These are phyloP conservation scores for Invenusta paracnida DNA, from an alignment of 2,888 invertebrate genomes.

Conservation along the genomic window DNA sequence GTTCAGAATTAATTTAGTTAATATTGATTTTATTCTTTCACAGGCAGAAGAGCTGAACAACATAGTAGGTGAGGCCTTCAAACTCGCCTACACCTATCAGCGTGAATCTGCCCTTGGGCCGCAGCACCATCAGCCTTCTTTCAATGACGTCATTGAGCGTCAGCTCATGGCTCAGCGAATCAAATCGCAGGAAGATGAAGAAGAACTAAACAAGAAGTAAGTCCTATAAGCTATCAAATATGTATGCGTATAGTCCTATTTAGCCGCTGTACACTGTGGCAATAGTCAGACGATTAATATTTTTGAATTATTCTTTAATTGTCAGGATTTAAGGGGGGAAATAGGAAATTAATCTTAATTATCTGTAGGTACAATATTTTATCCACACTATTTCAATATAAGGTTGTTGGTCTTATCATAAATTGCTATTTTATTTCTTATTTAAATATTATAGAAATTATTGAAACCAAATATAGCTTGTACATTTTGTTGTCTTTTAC, in stretches of 20 bases:
- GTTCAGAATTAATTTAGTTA: not conserved
- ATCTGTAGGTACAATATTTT: no score
- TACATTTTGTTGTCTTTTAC: no score
- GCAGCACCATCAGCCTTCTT: slow-evolving; percentile 57
- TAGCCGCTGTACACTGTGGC: not conserved
- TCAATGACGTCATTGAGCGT: slow-evolving; percentile 41
- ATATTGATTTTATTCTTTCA: slow-evolving; percentile 51
- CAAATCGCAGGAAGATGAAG: not conserved
- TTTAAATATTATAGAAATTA: no score
- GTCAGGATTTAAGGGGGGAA: no score
- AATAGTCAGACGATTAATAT: not conserved
- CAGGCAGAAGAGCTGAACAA: slow-evolving; percentile 82
- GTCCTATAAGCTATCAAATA: not conserved
- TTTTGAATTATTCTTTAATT: no score
- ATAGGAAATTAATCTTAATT: no score
- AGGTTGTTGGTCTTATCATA: no score
- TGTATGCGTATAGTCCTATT: not conserved
- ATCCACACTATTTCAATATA: no score
- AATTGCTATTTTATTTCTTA: no score
- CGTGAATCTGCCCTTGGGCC: slow-evolving; percentile 7
- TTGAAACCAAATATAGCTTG: no score
- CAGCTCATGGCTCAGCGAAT: slow-evolving; percentile 23
- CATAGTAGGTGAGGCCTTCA: slow-evolving; percentile 82
- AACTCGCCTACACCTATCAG: slow-evolving; percentile 77
- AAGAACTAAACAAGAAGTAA: not conserved